These are phyloP conservation scores for Hipparchia semele DNA, from an alignment of 2,888 invertebrate genomes.

Conservation along the genomic window DNA sequence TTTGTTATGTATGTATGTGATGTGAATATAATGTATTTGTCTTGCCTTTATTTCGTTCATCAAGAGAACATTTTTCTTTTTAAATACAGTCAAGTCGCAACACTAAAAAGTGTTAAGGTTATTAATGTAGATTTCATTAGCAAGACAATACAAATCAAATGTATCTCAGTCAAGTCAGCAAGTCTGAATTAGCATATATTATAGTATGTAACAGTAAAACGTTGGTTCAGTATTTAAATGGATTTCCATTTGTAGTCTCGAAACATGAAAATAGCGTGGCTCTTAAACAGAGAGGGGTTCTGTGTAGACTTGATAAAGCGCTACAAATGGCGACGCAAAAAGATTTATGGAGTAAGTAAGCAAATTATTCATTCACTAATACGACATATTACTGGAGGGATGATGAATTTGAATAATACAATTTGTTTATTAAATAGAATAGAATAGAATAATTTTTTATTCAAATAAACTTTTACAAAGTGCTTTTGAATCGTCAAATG, in stretches of 20 bases:
- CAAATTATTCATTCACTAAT: slow-evolving; percentile 38
- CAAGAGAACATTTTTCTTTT: no score
- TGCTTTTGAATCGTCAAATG: no score
- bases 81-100: no score
- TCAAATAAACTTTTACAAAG: no score
- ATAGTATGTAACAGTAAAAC: slow-evolving; percentile 67
- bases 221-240: slow-evolving; percentile 82
- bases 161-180: background rate
- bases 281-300: slow-evolving; percentile 73
- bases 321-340: slow-evolving; percentile 51
- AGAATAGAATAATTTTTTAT: no score
- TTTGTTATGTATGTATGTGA: background rate
- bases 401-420: background rate
- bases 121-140: background rate
- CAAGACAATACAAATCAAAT: slow-evolving; percentile 8
- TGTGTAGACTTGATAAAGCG: slow-evolving; percentile 66
- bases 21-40: no score
- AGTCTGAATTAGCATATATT: slow-evolving; percentile 13
- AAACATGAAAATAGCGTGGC: slow-evolving; percentile 84
- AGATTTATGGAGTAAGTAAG: slow-evolving; percentile 45
- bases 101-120: no score
- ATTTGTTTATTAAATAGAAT: no score
- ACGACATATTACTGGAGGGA: background rate
- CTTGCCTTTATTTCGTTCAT: no score
- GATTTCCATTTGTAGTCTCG: slow-evolving; percentile 81